Evolutionary conservation across 2,113 vertebrate species (phyloP), one percentile per base, ranked within the genome.

Genomic region (Oryzias woworae): DNA sequence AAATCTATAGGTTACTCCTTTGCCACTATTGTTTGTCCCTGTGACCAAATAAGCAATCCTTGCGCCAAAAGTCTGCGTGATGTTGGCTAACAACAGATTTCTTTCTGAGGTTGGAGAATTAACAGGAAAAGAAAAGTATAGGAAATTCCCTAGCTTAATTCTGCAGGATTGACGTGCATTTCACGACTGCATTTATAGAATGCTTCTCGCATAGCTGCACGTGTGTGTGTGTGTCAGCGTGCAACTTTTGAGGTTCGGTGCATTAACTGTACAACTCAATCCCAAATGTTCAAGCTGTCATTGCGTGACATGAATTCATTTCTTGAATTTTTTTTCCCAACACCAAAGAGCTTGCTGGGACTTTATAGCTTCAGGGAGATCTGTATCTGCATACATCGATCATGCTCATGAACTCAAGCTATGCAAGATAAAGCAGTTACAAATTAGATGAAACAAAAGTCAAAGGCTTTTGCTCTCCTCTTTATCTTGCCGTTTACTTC

Each of bases 281-380:
- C 52, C 53, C 46, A 58, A 12, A 73, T 54, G 60, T 46, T 64
- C 60, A 31, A 69, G 26, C 31, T 44, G 14, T 67, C 31, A 52
- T 59, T 50, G 61, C 53, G n/a, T 73, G 73, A 61, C 59, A 69
- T 63, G 54, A 73, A 26, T 54, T 72, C 41, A 53, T 14, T 46
- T 51, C 45, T 41, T 73, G 58, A 45, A 52, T 66, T 52, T 53
- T 69, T 20, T 7, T 28, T 6, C 1, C 46, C 8, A 24, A 48
- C 54, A 24, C 58, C 49, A 13, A 48, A 53, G 49, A 42, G 28
- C 4, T 55, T 54, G 67, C 67, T 48, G 2, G 14, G 50, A 20
- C 26, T 63, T 16, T 12, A 8, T 36, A 36, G 50, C 49, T 31
- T 14, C 26, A 42, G 54, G 53, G 44, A 56, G 52, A 65, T 56